Percentiles rank a stretch among this genome's conserved stretches.
These are phyloP conservation scores for Dasyprocta punctata DNA, from an alignment of 2,113 vertebrate genomes.

Conservation along the genomic window DNA sequence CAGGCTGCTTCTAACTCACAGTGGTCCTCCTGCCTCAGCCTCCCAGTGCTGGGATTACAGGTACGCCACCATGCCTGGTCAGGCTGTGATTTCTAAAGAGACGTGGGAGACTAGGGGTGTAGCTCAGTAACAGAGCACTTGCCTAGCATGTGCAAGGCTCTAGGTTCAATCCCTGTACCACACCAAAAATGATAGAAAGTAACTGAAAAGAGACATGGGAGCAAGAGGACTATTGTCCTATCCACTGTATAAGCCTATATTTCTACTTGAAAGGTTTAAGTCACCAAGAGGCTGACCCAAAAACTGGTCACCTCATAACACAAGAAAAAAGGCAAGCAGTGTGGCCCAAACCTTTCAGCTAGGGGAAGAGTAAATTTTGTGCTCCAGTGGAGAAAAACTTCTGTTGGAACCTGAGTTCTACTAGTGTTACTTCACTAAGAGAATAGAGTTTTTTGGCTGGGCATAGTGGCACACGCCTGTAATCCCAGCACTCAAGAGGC, in stretches of 20 bases:
- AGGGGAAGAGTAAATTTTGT: conserved; percentile 17
- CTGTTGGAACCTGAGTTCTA: neutral
- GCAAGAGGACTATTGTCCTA: neutral
- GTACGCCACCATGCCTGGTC: neutral
- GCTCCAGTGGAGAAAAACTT: neutral
- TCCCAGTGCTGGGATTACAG: neutral
- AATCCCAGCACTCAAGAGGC: no score
- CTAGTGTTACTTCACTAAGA: conserved; percentile 39
- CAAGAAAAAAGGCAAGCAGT: neutral
- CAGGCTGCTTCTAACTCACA: neutral
- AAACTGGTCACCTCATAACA: neutral
- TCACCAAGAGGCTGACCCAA: neutral
- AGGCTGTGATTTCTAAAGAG: neutral
- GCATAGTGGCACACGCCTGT: no score
- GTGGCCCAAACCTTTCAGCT: neutral
- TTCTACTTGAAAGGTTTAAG: conserved; percentile 51
- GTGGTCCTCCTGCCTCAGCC: neutral
- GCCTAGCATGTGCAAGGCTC: neutral
- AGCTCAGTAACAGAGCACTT: neutral
- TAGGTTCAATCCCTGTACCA: neutral
- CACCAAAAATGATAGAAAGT: neutral
- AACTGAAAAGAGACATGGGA: neutral
- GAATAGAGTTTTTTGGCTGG: neutral
- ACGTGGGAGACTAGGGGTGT: neutral
- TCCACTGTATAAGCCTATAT: neutral